Base-by-base conservation (phyloP, 2,888 invertebrate species). In the Mesochorus sp. region DNA sequence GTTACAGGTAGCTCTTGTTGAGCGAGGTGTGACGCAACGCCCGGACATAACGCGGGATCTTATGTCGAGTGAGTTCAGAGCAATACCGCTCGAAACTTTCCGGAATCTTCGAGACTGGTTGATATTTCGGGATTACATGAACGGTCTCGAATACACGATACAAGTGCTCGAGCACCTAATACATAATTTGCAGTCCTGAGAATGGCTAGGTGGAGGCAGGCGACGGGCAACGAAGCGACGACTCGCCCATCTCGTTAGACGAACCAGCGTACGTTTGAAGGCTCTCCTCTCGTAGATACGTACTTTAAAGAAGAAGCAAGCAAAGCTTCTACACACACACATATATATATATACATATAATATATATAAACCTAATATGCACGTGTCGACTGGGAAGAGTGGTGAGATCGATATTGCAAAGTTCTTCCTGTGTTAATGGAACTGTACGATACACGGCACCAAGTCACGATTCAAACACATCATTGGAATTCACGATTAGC, bases 101-200 rank as follows among this genome's bases (percentile, higher is more conserved):
- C 90, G 93, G 26, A 92, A 92, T 80, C 84, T 93, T 1, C 91
- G 94, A 21, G 94, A 94, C 86, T 94, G 93, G 92, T 81, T 94
- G 77, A 94, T 95, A 81, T 93, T 93, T 86, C 90, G 94, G 53
- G 94, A 94, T 84, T 94, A 94, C 89, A 93, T 94, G 91, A 93
- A 93, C 85, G 92, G 92, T 3, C 91, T 94, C 49, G 92, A 94
- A 81, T 94, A 93, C 89, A 91, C 94, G 61, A 88, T 91, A 12
- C 90, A 94, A 80, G 92, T 93, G 67, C 92, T 93, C 85, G 89
- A 91, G 42, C 89, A 92, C 79, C 83, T 92, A 68, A 84, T 86
- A 51, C 80, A 74, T 49, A 82, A 83, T 44, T 68, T 89, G 67
- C 81, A 86, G 44, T 88, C 88, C 81, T 91, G 89, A 91, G 86